Conservation (phyloP, 1,140 invertebrate species). For the Euwallacea similis region DNA sequence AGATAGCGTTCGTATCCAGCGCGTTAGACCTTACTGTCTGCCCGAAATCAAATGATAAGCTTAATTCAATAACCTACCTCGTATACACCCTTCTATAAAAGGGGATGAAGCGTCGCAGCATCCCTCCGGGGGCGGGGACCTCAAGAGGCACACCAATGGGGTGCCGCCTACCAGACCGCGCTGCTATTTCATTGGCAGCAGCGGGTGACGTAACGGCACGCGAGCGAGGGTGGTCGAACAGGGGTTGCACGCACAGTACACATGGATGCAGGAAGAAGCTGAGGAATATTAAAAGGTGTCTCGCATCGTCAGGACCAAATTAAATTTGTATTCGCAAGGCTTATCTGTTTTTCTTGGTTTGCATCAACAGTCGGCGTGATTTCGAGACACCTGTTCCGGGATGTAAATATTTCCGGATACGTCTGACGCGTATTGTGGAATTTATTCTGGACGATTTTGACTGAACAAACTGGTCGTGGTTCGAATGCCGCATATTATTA, state of each 20-base stretch:
- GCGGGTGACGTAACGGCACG: conserved; percentile 49
- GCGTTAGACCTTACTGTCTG: conserved; percentile 59
- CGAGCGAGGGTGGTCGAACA: conserved; percentile 42
- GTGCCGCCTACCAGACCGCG: conserved; percentile 32
- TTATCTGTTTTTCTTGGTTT: conserved; percentile 41
- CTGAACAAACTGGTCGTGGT: no score
- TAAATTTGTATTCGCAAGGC: conserved; percentile 48
- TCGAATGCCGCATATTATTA: no score
- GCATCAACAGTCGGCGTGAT: conserved; percentile 40
- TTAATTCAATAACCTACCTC: conserved; percentile 68
- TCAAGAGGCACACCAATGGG: conserved; percentile 40
- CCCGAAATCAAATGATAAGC: conserved; percentile 75
- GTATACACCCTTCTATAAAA: conserved; percentile 44
- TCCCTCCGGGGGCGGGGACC: conserved; percentile 37
- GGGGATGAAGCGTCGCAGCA: conserved; percentile 45
- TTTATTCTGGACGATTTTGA: no score
- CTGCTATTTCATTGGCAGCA: conserved; percentile 39
- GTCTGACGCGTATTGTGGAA: conserved; percentile 15
- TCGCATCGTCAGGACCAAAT: conserved; percentile 42
- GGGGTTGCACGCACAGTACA: conserved; percentile 24
- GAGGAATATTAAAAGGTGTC: conserved; percentile 49
- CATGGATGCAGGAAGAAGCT: conserved; percentile 23
- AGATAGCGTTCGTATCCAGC: conserved; percentile 44
- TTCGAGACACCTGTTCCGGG: conserved; percentile 38
- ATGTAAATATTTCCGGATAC: conserved; percentile 32